phyloP scores from a whole-genome alignment of 1,140 invertebrate genomes.

The Musca vetustissima region DNA sequence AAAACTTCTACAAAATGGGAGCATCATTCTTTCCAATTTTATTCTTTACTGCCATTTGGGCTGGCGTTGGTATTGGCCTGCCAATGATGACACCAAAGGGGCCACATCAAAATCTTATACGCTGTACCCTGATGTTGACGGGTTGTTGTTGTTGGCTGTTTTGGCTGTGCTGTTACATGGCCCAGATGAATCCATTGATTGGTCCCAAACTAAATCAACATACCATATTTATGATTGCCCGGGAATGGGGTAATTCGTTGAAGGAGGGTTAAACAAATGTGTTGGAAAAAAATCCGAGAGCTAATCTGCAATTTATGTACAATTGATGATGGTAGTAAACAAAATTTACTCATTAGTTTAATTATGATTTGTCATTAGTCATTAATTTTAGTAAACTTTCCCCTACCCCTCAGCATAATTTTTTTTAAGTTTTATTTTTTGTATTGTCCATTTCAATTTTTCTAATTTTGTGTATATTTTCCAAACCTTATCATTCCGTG shows the following conservation, averaged over 20 bases:
- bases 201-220: constrained; percentile 77
- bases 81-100: constrained; percentile 86
- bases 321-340: no score
- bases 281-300: no score
- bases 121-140: constrained; percentile 82
- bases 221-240: constrained; percentile 74
- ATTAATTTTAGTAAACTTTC: no score
- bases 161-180: constrained; percentile 92
- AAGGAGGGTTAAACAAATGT: constrained; percentile 26
- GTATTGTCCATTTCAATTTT: no score
- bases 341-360: no score
- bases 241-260: constrained; percentile 70
- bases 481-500: no score
- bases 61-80: constrained; percentile 76
- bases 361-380: no score
- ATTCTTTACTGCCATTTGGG: constrained; percentile 82
- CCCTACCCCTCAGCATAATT: no score
- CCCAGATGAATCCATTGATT: constrained; percentile 93
- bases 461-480: no score
- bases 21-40: constrained; percentile 73
- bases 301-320: no score
- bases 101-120: constrained; percentile 84
- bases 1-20: constrained; percentile 69
- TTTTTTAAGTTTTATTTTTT: no score
- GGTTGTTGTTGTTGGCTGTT: constrained; percentile 91